These are phyloP conservation scores for Sinotaia quadrata DNA, from an alignment of 2,888 invertebrate species.

Conservation along the genomic window DNA sequence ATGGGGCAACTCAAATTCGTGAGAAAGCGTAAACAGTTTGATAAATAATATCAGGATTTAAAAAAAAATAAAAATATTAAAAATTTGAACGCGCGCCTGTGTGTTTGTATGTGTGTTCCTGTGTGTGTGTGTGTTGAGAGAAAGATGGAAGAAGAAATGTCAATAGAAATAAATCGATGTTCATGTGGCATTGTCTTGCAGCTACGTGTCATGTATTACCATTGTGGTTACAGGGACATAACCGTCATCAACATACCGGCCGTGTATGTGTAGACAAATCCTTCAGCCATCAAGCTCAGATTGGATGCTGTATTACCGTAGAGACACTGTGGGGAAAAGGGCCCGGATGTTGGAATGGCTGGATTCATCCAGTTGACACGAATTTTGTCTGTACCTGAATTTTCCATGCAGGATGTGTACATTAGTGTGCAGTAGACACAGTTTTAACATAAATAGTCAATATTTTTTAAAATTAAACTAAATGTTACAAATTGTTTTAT, in stretches of 20 bases:
- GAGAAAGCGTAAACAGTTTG: no score
- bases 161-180: neutral
- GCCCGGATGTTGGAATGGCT: neutral
- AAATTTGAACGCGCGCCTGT: neutral
- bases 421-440: no score
- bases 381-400: constrained; percentile 19
- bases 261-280: constrained; percentile 33
- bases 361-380: constrained; percentile 35
- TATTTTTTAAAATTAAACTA: no score
- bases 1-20: no score
- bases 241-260: constrained; percentile 14
- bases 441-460: no score
- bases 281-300: neutral
- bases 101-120: neutral
- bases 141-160: neutral
- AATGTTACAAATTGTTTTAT: no score
- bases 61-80: no score
- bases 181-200: no score
- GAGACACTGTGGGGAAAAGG: constrained; percentile 27
- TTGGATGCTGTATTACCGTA: constrained; percentile 12
- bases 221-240: no score
- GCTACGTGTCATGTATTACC: no score
- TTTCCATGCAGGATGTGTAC: no score
- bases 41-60: no score
- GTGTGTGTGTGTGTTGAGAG: neutral